Percentiles rank a stretch among this genome's conserved stretches.
These are phyloP conservation scores for Chunga burmeisteri DNA, from an alignment of 2,113 vertebrate genomes.

Conservation along the genomic window DNA sequence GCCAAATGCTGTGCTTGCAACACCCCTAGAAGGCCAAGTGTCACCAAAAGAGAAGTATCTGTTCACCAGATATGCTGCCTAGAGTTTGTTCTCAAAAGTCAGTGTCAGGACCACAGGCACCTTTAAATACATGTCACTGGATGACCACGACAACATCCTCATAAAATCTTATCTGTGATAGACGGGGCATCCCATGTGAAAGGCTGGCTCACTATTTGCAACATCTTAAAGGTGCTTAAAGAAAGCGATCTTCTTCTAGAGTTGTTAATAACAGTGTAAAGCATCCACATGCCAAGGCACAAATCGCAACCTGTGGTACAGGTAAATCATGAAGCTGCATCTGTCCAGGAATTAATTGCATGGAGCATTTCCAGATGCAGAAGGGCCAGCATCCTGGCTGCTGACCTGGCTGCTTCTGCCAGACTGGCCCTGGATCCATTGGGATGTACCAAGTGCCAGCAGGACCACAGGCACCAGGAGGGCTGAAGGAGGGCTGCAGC, in stretches of 20 bases:
- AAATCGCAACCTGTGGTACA: neutral
- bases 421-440: neutral
- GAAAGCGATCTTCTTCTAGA: neutral
- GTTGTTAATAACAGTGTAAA: neutral
- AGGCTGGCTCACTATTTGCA: neutral
- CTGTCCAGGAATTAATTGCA: neutral
- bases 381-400: neutral
- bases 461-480: neutral
- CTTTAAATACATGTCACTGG: neutral
- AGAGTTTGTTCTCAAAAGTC: neutral
- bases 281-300: neutral
- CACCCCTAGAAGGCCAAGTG: neutral
- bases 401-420: neutral
- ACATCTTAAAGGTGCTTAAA: neutral
- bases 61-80: neutral
- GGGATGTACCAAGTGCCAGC: neutral
- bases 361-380: neutral
- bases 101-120: neutral
- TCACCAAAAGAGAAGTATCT: neutral
- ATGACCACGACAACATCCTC: neutral
- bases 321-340: neutral
- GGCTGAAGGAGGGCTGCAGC: neutral
- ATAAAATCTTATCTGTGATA: neutral
- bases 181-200: neutral
- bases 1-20: neutral